These are phyloP conservation scores for Columbina picui DNA, from an alignment of 2,113 vertebrate species.

Conservation along the genomic window DNA sequence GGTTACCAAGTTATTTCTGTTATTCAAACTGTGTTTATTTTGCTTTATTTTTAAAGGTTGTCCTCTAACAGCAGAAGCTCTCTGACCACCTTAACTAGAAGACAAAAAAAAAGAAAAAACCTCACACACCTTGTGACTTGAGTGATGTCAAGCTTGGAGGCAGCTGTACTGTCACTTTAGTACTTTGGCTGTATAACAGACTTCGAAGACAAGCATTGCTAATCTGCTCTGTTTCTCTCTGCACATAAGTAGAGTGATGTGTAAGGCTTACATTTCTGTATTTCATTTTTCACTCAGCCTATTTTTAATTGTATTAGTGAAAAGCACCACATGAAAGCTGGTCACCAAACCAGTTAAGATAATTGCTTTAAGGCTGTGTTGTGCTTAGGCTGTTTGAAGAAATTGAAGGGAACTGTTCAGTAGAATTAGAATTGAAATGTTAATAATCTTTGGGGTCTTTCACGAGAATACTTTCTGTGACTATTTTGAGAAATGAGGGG, in stretches of 20 bases:
- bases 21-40: background rate
- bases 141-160: background rate
- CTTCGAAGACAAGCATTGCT: background rate
- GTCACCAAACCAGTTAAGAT: background rate
- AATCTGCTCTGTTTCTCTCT: background rate
- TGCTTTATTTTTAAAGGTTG: background rate
- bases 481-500: background rate
- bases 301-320: background rate
- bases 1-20: background rate
- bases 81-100: background rate
- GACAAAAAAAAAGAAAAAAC: background rate
- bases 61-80: background rate
- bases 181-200: background rate
- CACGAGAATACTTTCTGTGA: background rate
- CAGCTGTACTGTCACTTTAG: background rate
- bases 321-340: background rate
- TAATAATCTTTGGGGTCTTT: background rate
- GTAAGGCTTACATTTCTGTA: background rate
- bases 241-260: background rate
- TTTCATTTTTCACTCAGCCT: background rate
- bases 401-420: background rate
- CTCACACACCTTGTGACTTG: background rate
- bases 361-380: background rate
- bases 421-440: background rate
- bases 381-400: background rate